Evolutionary conservation across 2,888 invertebrate species (phyloP), one percentile per base, ranked within the genome.

Genomic region (Allygus modestus): DNA sequence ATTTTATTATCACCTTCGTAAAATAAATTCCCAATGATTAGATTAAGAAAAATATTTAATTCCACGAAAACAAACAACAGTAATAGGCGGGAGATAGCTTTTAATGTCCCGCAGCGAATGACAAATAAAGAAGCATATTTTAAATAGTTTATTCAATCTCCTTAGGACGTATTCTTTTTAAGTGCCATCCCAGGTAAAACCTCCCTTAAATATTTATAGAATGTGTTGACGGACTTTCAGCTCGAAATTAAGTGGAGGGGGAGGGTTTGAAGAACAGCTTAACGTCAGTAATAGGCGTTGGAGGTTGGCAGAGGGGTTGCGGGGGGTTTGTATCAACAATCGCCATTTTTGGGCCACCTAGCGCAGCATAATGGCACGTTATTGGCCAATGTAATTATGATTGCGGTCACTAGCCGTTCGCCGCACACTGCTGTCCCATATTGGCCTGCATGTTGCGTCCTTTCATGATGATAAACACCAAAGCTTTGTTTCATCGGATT

Each of bases 221-320:
- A 23, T 26, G 58, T 26, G 58, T 58, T 58, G 58, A 58, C 58
- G 58, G 58, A 58, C 58, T 58, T 58, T 58, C 58, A 58, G 58
- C 51, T 58, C 5, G 58, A 58, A 58, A 58, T 58, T 58, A 58
- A 58, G 58, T 23, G 58, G 20, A 23, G 26, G 5, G 26, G 26
- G 17, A 12, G 20, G 7, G 20, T n/a, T n/a, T n/a, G 26, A 26
- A 23, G 58, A 58, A 58, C 23, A 23, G 58, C 26, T 58, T 58
- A 58, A 9, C 58, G 58, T 20, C 58, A 12, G 58, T 58, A 26
- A 26, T 23, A 9, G 58, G 23, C n/a, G n/a, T n/a, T n/a, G n/a
- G n/a, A n/a, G n/a, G n/a, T n/a, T n/a, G n/a, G n/a, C 9, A 17
- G 23, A 4, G 5, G 58, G 58, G 58, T 2, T 2, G 58, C 4